A percentile compares a stretch with the other conserved stretches of the same genome.
phyloP scores from a whole-genome alignment of 1,140 invertebrate genomes.

The Hesperophylax magnus region DNA sequence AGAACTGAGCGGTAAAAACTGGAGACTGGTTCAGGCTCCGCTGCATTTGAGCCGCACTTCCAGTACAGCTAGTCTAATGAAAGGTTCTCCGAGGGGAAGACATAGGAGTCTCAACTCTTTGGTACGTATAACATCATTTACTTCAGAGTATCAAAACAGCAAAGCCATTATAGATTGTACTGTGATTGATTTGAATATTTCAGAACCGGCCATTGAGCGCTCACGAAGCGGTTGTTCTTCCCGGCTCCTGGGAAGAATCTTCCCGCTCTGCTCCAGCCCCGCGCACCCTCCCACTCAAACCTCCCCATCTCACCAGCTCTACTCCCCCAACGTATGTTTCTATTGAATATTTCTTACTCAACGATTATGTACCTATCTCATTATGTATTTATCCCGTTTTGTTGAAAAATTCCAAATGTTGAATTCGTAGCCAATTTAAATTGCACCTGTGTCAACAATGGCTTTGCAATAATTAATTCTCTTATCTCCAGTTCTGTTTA shows the following conservation, averaged over 20 bases:
- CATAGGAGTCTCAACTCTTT: conserved; percentile 65
- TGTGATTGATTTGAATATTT: conserved; percentile 12
- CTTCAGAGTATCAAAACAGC: not conserved
- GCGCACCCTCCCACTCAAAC: conserved; percentile 67
- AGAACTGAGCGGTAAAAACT: conserved; percentile 90
- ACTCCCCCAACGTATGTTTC: conserved; percentile 58
- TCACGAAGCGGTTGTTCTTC: conserved; percentile 57
- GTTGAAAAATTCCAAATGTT: no score
- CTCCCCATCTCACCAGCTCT: conserved; percentile 61
- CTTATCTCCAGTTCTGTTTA: not conserved
- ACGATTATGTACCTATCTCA: no score
- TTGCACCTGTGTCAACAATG: not conserved
- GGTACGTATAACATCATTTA: conserved; percentile 28
- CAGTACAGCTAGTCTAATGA: conserved; percentile 75
- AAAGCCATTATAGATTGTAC: not conserved
- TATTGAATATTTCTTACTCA: not conserved
- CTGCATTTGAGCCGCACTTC: conserved; percentile 85
- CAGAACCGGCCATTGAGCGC: conserved; percentile 52
- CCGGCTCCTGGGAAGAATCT: conserved; percentile 69
- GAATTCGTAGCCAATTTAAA: no score
- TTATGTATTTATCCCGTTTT: no score
- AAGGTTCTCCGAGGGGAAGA: conserved; percentile 66
- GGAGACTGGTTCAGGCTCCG: conserved; percentile 83
- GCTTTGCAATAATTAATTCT: not conserved
- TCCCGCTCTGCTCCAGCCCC: conserved; percentile 70